Percentiles rank a stretch among this genome's conserved stretches.
Evolutionary conservation across 35 echinoderm and acorn worm species (phyloP).

Genomic region (Lytechinus variegatus): DNA sequence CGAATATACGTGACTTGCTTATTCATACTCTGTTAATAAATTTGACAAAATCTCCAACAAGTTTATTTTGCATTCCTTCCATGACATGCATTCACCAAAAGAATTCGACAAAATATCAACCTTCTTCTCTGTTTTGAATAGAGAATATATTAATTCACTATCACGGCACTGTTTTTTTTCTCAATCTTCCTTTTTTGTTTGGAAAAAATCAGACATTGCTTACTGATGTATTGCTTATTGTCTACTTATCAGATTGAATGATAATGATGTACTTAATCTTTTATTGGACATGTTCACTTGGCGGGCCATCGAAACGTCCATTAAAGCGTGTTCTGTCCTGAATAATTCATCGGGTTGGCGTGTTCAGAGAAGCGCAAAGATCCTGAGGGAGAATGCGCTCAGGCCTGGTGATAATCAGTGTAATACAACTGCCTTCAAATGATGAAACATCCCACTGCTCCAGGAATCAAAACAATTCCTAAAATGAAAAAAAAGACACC

Average conservation of each 20-base stretch:
- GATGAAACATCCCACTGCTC: neutral
- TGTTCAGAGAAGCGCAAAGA: neutral
- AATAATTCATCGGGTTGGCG: slow-evolving; percentile 1
- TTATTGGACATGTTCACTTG: neutral
- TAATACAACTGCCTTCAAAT: neutral
- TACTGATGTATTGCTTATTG: neutral
- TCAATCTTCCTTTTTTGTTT: neutral
- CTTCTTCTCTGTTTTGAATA: neutral
- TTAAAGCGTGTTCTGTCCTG: neutral
- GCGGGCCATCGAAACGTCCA: neutral
- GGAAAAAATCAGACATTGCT: neutral
- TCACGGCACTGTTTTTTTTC: neutral
- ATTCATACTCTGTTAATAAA: no score
- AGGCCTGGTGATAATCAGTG: neutral
- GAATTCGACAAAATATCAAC: neutral
- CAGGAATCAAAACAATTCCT: neutral
- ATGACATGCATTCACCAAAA: neutral
- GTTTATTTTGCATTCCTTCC: neutral
- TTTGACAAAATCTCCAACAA: no score
- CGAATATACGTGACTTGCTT: no score
- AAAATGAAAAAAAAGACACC: neutral
- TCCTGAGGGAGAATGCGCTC: neutral
- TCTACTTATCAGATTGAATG: slow-evolving; percentile 17
- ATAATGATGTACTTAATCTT: neutral
- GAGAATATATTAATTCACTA: neutral